Evolutionary conservation across 2,797 vertebrate genomes (phyloP).

Genomic region (Mus caroli): DNA sequence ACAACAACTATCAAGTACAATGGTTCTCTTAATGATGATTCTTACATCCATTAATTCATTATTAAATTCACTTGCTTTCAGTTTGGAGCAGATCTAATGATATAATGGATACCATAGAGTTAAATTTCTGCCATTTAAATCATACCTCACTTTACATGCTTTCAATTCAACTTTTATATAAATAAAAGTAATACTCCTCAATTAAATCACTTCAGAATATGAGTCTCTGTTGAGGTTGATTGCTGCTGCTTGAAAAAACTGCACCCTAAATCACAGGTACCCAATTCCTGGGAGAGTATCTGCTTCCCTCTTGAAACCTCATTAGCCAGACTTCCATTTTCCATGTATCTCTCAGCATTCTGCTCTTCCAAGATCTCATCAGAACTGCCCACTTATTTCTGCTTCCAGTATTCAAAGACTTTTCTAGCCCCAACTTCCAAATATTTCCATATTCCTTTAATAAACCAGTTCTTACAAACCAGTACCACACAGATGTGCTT

Average conservation of each 20-base stretch:
- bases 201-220: slow-evolving; percentile 27
- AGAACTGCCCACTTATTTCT: neutral
- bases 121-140: slow-evolving; percentile 31
- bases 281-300: neutral
- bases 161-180: slow-evolving; percentile 4
- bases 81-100: neutral
- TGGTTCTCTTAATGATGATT: slow-evolving; percentile 21
- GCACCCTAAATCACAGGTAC: neutral
- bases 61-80: slow-evolving; percentile 35
- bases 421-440: neutral
- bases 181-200: neutral
- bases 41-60: neutral
- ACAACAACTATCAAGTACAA: neutral
- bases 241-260: neutral
- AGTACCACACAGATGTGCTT: neutral
- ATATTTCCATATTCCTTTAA: neutral
- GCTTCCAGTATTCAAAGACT: neutral
- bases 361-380: neutral
- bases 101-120: neutral
- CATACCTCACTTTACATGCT: neutral
- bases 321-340: neutral
- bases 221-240: neutral
- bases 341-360: neutral
- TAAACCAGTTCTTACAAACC: neutral
- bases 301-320: neutral